Evolutionary conservation across 2,113 vertebrate genomes (phyloP).

Genomic region (Silurus glanis): DNA sequence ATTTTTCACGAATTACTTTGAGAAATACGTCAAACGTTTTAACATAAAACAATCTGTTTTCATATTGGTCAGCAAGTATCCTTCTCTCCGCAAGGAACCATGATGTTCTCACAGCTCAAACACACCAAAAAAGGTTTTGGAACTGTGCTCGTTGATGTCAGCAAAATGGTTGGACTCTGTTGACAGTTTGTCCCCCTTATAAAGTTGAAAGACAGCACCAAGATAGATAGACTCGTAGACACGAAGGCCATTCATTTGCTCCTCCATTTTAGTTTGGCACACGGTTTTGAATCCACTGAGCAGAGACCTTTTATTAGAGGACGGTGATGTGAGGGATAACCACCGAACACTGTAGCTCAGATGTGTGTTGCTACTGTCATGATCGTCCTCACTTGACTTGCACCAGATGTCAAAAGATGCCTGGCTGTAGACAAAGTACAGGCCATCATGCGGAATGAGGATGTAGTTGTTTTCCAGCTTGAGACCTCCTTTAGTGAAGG

Average conservation of each 20-base stretch:
- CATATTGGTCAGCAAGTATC: neutral
- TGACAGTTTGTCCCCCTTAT: conserved; percentile 57
- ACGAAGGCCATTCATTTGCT: neutral
- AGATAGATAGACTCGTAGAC: conserved; percentile 66
- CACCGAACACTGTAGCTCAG: conserved; percentile 64
- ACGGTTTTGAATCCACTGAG: conserved; percentile 61
- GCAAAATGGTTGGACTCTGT: conserved; percentile 48
- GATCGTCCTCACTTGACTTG: neutral
- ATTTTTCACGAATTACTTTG: conserved; percentile 14
- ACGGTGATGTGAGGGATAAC: conserved; percentile 45
- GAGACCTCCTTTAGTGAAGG: conserved; percentile 61
- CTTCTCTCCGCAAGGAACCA: neutral
- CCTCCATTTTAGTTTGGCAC: conserved; percentile 54
- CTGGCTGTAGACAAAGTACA: conserved; percentile 78
- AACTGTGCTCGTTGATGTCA: conserved; percentile 18
- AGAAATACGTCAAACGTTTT: conserved; percentile 42
- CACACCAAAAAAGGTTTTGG: conserved; percentile 72
- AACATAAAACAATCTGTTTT: conserved; percentile 49
- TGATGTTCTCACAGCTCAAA: conserved; percentile 67
- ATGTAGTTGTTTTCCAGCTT: conserved; percentile 63
- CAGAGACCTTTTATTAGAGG: conserved; percentile 39
- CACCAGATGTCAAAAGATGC: conserved; percentile 66
- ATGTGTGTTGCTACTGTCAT: neutral
- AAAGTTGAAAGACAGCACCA: conserved; percentile 70
- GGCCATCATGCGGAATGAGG: conserved; percentile 60